A percentile compares a stretch with the other conserved stretches of the same genome.
Conservation (phyloP, 2,113 vertebrate species). For the Chamaea fasciata region DNA sequence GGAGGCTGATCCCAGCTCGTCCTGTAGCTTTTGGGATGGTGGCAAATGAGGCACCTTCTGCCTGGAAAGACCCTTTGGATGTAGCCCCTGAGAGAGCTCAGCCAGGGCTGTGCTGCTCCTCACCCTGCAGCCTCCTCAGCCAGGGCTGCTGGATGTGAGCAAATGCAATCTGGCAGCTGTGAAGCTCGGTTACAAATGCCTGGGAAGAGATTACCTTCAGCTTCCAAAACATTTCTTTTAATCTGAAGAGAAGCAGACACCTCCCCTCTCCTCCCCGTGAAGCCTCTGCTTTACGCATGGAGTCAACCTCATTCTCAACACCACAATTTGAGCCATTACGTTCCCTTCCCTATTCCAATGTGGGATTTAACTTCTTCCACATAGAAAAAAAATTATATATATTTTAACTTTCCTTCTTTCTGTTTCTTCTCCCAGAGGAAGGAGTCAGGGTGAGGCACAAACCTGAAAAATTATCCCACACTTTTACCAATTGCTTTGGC, state of each 20-base stretch:
- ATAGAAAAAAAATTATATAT: background rate
- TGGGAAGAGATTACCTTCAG: background rate
- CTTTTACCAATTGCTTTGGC: background rate
- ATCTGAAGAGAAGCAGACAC: background rate
- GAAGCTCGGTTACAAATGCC: constrained; percentile 1
- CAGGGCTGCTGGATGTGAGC: background rate
- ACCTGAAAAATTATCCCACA: background rate
- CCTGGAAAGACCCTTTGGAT: background rate
- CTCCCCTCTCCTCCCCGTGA: background rate
- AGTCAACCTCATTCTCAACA: background rate
- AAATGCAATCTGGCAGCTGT: constrained; percentile 24
- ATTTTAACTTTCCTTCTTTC: background rate
- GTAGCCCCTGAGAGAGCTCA: background rate
- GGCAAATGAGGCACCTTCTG: background rate
- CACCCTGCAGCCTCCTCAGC: background rate
- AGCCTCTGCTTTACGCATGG: background rate
- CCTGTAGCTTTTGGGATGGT: background rate
- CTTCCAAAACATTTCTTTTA: background rate
- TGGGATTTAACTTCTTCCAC: background rate
- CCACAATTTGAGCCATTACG: background rate
- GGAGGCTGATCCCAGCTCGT: background rate
- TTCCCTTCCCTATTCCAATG: background rate
- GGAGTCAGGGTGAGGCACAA: background rate
- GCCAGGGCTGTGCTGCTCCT: background rate
- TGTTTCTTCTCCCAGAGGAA: background rate